Conservation (phyloP, 1,140 invertebrate genomes). For the Eueides isabella region DNA sequence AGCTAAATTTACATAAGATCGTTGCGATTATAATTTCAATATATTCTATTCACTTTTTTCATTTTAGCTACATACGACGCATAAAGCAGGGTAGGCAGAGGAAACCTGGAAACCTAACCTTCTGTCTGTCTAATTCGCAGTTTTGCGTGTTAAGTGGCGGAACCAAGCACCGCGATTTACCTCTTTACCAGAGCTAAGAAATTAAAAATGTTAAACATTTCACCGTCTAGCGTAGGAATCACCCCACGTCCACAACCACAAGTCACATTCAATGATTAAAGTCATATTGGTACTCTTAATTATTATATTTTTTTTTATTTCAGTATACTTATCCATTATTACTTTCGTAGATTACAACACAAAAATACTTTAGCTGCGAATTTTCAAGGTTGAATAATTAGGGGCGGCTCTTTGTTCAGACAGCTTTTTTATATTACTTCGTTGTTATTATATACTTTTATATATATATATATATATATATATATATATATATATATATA, state of each 20-base stretch:
- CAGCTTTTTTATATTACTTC: conserved; percentile 12
- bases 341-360: conserved; percentile 3
- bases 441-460: neutral
- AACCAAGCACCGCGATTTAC: too few species aligned
- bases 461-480: too few species aligned
- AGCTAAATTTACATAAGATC: neutral
- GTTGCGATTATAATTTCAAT: neutral
- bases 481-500: too few species aligned
- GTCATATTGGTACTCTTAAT: too few species aligned
- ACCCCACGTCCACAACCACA: too few species aligned
- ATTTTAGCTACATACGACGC: neutral
- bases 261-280: too few species aligned
- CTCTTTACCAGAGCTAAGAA: too few species aligned
- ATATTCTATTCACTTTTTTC: neutral
- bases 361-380: conserved; percentile 40
- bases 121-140: too few species aligned
- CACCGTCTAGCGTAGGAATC: too few species aligned
- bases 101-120: too few species aligned
- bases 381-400: conserved; percentile 40
- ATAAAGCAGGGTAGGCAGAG: neutral
- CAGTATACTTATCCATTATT: conserved; percentile 22
- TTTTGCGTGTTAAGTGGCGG: neutral
- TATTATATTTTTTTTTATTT: too few species aligned
- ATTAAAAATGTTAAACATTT: too few species aligned
- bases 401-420: conserved; percentile 22